These are phyloP conservation scores for Eublepharis macularius DNA, from an alignment of 2,113 vertebrate species.

Conservation along the genomic window DNA sequence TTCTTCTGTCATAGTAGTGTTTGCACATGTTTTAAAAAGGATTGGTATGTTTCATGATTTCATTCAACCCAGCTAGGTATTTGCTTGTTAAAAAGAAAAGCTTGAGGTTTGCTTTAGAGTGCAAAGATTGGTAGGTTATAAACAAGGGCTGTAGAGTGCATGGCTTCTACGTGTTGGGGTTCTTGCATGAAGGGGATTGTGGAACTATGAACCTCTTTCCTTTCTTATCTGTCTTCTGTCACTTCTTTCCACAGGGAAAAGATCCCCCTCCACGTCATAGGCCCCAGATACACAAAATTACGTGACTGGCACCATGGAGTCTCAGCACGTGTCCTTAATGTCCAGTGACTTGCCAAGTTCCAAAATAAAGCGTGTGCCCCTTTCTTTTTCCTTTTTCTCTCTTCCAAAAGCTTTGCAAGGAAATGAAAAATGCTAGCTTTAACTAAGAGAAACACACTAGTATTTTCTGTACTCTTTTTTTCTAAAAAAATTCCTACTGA, in stretches of 20 bases:
- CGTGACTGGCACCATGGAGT: constrained; percentile 99
- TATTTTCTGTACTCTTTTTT: constrained; percentile 76
- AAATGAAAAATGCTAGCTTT: constrained; percentile 49
- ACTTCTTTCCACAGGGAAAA: constrained; percentile 84
- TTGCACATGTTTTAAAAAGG: no score
- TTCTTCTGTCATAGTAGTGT: no score
- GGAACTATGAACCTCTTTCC: constrained; percentile 39
- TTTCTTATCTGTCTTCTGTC: constrained; percentile 75
- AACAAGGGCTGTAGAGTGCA: constrained; percentile 10
- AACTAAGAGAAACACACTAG: constrained; percentile 50
- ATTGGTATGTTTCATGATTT: background rate
- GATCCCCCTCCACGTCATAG: constrained; percentile 86
- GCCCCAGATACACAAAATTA: constrained; percentile 94
- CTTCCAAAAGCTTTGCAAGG: constrained; percentile 65
- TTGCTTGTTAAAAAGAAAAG: background rate
- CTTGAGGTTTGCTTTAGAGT: background rate
- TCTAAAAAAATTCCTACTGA: constrained; percentile 71
- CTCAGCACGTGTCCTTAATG: constrained; percentile 97
- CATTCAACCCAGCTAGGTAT: background rate
- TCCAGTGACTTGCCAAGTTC: constrained; percentile 84
- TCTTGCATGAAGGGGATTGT: constrained; percentile 36
- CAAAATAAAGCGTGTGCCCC: constrained; percentile 63
- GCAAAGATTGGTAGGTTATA: background rate
- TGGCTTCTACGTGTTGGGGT: constrained; percentile 64
- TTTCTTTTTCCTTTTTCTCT: constrained; percentile 55